Evolutionary conservation across 2,888 invertebrate genomes (phyloP), one percentile per base, ranked within the genome.

Genomic region (Drosophila cyrtoloma): DNA sequence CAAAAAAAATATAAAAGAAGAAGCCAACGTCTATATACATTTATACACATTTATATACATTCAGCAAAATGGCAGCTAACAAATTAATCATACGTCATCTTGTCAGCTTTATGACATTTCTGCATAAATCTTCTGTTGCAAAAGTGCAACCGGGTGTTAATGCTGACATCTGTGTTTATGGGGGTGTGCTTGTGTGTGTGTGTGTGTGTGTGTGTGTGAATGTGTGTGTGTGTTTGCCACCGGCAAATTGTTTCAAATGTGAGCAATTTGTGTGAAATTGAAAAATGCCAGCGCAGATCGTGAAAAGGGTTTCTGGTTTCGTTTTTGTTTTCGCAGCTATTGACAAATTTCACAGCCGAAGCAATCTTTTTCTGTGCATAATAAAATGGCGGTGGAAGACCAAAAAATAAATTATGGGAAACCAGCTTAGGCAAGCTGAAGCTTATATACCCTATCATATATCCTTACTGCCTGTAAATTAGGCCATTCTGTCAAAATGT

Each of bases 21-120:
- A 19, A 37, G 12, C 35, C n/a, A n/a, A 37, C 37, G 9, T 9
- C 35, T 14, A 35, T 14, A 35, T 14, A 14, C 4, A 35, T 33
- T 19, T 22, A 39, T 39, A 44, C 6, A 22, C 47, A 47, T 22
- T 22, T 22, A 22, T 42, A n/a, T 42, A 55, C 26, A 57, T 28
- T 19, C 59, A 53, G 52, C 37, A 33, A 44, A 28, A 35, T 50
- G 62, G 64, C 58, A 75, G 64, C 71, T 32, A 47, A 47, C 70
- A 80, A 78, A 86, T 86, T 89, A 89, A 86, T 86, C 89, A 89
- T 86, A 77, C 77, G 85, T 82, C 89, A 87, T 71, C 87, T 79
- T 86, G 89, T 87, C 86, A 87, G 89, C 72, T 89, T 80, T 85
- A 72, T 80, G 88, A 85, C 84, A 82, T 70, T 52, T 72, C 50